Evolutionary conservation across 1,140 invertebrate genomes (phyloP).

Genomic region (Gryon sp.): DNA sequence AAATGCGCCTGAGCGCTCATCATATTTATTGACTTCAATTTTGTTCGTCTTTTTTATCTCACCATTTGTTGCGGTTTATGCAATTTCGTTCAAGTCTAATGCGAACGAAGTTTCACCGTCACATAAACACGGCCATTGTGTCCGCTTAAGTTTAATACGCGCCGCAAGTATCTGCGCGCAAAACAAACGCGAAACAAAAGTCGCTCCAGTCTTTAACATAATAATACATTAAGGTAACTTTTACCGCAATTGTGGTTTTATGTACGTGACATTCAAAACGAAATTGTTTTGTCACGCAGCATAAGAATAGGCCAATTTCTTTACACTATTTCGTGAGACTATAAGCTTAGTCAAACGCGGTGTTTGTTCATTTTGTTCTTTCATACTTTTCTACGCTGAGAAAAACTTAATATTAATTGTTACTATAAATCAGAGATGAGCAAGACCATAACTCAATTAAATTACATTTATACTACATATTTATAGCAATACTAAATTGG

Average conservation of each 20-base stretch:
- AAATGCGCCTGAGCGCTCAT: too few relatives aligned
- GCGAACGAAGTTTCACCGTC: slow-evolving; percentile 13
- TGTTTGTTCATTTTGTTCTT: too few relatives aligned
- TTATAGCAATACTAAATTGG: too few relatives aligned
- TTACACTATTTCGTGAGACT: background rate
- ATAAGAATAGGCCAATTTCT: slow-evolving; percentile 23
- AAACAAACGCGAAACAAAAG: slow-evolving; percentile 44
- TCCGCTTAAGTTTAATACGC: slow-evolving; percentile 12
- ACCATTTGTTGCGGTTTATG: slow-evolving; percentile 40
- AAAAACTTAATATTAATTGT: too few relatives aligned
- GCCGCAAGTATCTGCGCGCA: slow-evolving; percentile 24
- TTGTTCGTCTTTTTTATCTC: slow-evolving; percentile 35
- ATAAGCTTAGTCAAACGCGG: background rate
- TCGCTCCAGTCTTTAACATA: slow-evolving; percentile 49
- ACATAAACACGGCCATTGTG: slow-evolving; percentile 5
- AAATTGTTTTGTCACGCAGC: slow-evolving; percentile 44
- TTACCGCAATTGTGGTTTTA: slow-evolving; percentile 55
- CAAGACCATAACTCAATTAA: too few relatives aligned
- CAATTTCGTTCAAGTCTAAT: slow-evolving; percentile 31
- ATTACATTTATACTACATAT: too few relatives aligned
- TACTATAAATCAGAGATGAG: too few relatives aligned
- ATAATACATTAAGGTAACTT: slow-evolving; percentile 42
- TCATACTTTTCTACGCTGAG: too few relatives aligned
- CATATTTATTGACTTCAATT: slow-evolving; percentile 13
- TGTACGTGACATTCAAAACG: slow-evolving; percentile 55